Evolutionary conservation across 2,888 invertebrate species (phyloP), one percentile per base, ranked within the genome.

Genomic region (Labia minor): DNA sequence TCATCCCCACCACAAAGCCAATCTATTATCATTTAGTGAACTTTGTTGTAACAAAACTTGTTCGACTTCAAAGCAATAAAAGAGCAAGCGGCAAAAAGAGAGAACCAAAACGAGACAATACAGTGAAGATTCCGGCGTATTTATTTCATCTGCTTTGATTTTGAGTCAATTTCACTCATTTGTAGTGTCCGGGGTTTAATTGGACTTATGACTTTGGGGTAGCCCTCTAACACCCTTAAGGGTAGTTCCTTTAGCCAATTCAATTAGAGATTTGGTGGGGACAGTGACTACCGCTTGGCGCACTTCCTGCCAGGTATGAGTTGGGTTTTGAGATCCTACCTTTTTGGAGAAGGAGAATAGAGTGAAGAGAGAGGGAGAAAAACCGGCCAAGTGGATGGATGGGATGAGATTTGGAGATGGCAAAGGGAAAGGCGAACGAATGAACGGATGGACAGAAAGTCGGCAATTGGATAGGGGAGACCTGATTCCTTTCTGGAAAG

Each of bases 21-120:
- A 49, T 49, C 49, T 49, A 49, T 49, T 49, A 49, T 49, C 49
- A 49, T 49, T 49, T 49, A 49, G 49, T 16, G 49, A 49, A 49
- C 49, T 49, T 49, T 49, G 49, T 49, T 49, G n/a, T 49, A 49
- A 49, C 49, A 49, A 49, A 49, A 49, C 49, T 49, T 49, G 49
- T 49, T 49, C 4, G 49, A 49, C 49, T 49, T 49, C 49, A 49
- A 49, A 49, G 49, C 49, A 49, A 49, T 49, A 49, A 49, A 49
- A 49, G 49, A 49, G 49, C 4, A 14, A 49, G 16, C 3, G n/a
- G 49, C 3, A 49, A 14, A 49, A 49, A 49, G n/a, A n/a, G n/a
- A n/a, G n/a, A n/a, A n/a, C n/a, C n/a, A n/a, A 49, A 49, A 49
- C 6, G 16, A 49, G 49, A 49, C 49, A 49, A 49, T 49, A 49